Evolutionary conservation across 2,113 vertebrate species (phyloP), one percentile per base, ranked within the genome.

Genomic region (Lepidothrix coronata): DNA sequence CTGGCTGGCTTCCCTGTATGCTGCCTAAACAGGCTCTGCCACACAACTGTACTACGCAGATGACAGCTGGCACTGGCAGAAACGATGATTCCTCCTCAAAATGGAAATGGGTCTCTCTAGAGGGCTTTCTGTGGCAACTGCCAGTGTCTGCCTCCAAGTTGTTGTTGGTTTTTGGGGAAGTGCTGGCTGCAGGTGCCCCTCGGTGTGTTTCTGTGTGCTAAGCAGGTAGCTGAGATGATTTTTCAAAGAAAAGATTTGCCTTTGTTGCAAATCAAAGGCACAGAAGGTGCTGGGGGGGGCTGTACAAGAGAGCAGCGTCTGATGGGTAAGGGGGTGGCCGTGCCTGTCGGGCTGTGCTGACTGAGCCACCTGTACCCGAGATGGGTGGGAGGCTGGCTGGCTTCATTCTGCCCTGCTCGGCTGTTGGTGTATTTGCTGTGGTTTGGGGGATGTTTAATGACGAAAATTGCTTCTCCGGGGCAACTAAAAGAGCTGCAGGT

Each of bases 51-150:
- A 84, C 89, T 65, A 91, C 15, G 61, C 91, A 92, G 91, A 88
- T 88, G 94, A 82, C 94, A 95, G 94, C 94, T 94, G 96, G 93
- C 96, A 66, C 58, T 37, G 81, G 46, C 79, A 86, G 88, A 61
- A 91, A 86, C 20, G 28, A 88, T 52, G 85, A 85, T 91, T 95
- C 81, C 78, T 66, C 94, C 89, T 80, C 89, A 89, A 83, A 95
- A 95, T 85, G 94, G 95, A 93, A 95, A 91, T 78, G 49, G 71
- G 78, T 41, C 85, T 96, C 70, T 80, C 91, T 11, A 24, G 66
- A 75, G 89, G 81, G 59, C 63, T 85, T 82, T 82, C 30, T 46
- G 59, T 83, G 93, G 85, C 82, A 25, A 87, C 46, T 9, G 31
- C 48, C 20, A 1, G 12, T 19, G 49, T 33, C 58, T 59, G 41